phyloP scores from a whole-genome alignment of 2,797 vertebrate species.

The Pseudomugil tenellus region DNA sequence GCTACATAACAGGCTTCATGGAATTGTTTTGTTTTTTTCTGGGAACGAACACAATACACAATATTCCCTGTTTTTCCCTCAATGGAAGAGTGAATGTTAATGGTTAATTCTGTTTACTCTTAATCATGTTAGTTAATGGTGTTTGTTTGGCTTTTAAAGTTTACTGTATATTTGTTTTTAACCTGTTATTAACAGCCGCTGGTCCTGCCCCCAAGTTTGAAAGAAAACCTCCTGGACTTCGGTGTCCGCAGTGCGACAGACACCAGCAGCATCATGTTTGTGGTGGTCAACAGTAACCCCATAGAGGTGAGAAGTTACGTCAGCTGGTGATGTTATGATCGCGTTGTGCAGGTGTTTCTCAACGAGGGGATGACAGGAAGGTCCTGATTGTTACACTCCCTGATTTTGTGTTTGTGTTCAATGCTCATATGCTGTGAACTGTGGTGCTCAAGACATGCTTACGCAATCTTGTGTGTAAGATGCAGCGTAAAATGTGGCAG shows the following conservation, averaged over 20 bases:
- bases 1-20: no score
- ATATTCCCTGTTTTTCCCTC: neutral
- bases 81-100: neutral
- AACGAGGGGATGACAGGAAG: neutral
- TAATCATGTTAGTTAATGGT: neutral
- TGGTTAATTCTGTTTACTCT: neutral
- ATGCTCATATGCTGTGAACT: neutral
- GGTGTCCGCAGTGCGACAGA: constrained; percentile 93
- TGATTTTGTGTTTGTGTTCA: neutral
- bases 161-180: neutral
- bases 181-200: constrained; percentile 83
- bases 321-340: neutral
- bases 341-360: neutral
- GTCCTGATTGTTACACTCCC: neutral
- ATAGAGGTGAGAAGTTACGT: constrained; percentile 89
- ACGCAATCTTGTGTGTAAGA: neutral
- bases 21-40: no score
- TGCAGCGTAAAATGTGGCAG: constrained; percentile 9
- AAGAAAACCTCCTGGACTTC: constrained; percentile 93
- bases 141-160: neutral
- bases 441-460: constrained; percentile 2
- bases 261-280: constrained; percentile 90
- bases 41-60: no score
- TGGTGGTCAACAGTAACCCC: constrained; percentile 96
- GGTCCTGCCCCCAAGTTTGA: constrained; percentile 89